Evolutionary conservation across 2,797 vertebrate species (phyloP).

Genomic region (Otolemur crassicaudatus): DNA sequence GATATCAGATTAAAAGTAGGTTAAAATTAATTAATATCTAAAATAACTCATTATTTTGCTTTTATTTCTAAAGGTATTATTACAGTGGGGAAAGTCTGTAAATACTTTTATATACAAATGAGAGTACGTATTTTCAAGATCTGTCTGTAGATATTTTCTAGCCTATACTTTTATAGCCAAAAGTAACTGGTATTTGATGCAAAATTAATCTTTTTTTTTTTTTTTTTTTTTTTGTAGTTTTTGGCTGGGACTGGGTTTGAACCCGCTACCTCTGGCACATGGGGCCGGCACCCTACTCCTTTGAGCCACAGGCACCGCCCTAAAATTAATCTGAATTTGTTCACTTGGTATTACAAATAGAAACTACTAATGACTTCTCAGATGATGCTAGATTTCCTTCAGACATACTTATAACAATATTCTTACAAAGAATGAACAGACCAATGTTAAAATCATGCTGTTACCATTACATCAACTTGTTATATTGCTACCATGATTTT

Average conservation of each 20-base stretch:
- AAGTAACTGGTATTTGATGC: constrained; percentile 15
- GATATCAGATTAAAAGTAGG: background rate
- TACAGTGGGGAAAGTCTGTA: constrained; percentile 6
- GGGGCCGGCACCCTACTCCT: too few species aligned
- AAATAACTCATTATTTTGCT: constrained; percentile 52
- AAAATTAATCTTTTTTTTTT: background rate
- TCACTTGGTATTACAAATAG: constrained; percentile 15
- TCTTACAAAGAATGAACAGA: background rate
- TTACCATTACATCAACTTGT: background rate
- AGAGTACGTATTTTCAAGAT: constrained; percentile 23
- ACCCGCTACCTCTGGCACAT: too few species aligned
- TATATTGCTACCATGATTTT: background rate
- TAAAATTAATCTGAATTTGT: constrained; percentile 12
- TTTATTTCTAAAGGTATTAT: background rate
- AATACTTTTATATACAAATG: background rate
- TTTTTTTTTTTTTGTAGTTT: too few species aligned
- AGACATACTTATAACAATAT: background rate
- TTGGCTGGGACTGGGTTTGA: too few species aligned
- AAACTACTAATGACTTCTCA: constrained; percentile 6
- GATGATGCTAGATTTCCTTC: background rate
- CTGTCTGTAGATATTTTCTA: background rate
- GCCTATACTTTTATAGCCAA: background rate
- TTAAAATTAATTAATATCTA: constrained; percentile 43
- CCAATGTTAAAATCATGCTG: background rate
- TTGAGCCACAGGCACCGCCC: too few species aligned